Evolutionary conservation across 2,113 vertebrate genomes (phyloP).

Genomic region (Mola mola): DNA sequence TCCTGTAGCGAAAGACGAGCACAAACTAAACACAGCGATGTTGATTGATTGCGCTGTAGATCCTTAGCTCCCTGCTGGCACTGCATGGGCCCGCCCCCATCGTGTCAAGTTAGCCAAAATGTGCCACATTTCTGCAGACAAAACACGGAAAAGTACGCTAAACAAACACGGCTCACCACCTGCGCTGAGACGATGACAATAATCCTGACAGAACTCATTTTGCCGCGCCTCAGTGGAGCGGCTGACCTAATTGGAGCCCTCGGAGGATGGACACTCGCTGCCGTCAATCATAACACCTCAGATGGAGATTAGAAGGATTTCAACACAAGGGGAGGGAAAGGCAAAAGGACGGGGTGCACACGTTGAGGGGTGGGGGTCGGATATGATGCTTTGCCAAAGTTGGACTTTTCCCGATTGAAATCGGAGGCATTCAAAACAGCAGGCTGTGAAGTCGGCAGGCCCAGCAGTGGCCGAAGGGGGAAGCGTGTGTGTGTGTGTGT

Average conservation of each 20-base stretch:
- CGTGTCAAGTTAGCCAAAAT: slow-evolving; percentile 23
- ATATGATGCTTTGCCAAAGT: slow-evolving; percentile 52
- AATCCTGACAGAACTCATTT: slow-evolving; percentile 18
- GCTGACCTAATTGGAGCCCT: slow-evolving; percentile 61
- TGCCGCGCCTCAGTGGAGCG: slow-evolving; percentile 47
- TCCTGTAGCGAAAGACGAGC: slow-evolving; percentile 51
- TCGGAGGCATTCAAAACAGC: slow-evolving; percentile 61
- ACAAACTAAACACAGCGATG: slow-evolving; percentile 60
- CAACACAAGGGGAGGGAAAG: slow-evolving; percentile 27
- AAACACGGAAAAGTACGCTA: slow-evolving; percentile 40
- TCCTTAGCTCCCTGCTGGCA: slow-evolving; percentile 37
- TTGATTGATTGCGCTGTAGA: slow-evolving; percentile 60
- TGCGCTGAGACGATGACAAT: slow-evolving; percentile 32
- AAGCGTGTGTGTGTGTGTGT: neutral
- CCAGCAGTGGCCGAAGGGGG: slow-evolving; percentile 32
- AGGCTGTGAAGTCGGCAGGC: slow-evolving; percentile 57
- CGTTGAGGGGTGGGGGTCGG: slow-evolving; percentile 3
- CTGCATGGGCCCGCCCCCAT: slow-evolving; percentile 10
- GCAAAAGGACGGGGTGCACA: slow-evolving; percentile 35
- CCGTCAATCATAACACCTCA: slow-evolving; percentile 51
- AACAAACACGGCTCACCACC: slow-evolving; percentile 33
- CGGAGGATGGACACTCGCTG: slow-evolving; percentile 33
- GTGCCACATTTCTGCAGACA: slow-evolving; percentile 36
- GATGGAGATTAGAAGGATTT: slow-evolving; percentile 57
- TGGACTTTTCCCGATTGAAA: slow-evolving; percentile 66